A percentile compares a stretch with the other conserved stretches of the same genome.
Evolutionary conservation across 2,888 invertebrate genomes (phyloP).

Genomic region (Leptarthrus brevirostris): DNA sequence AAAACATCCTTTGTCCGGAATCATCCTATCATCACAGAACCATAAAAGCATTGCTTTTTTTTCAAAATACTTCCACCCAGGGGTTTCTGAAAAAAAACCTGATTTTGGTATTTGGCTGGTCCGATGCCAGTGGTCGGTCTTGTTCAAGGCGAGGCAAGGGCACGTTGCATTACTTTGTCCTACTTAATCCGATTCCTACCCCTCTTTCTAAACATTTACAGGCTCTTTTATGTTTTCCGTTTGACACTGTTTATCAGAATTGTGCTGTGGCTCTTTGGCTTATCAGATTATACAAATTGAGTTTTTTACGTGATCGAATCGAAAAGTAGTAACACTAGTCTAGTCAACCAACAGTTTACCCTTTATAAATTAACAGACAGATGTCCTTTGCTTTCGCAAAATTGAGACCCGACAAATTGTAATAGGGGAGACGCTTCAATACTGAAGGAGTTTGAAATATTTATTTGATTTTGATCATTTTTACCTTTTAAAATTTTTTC

Average conservation of each 20-base stretch:
- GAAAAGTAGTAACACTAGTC: slow-evolving; percentile 5
- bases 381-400: slow-evolving; percentile 27
- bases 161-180: background rate
- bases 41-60: slow-evolving; percentile 12
- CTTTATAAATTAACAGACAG: slow-evolving; percentile 14
- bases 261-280: slow-evolving; percentile 37
- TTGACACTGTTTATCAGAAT: slow-evolving; percentile 11
- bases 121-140: background rate
- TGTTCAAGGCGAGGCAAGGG: background rate
- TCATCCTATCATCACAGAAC: slow-evolving; percentile 11
- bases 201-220: background rate
- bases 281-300: slow-evolving; percentile 47
- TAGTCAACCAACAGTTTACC: background rate
- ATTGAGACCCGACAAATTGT: background rate
- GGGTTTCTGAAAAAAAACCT: background rate
- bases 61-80: background rate
- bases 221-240: background rate
- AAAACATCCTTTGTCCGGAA: slow-evolving; percentile 33
- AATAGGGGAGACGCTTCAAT: too few relatives aligned
- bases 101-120: background rate
- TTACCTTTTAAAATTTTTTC: too few relatives aligned
- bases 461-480: too few relatives aligned
- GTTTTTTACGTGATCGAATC: slow-evolving; percentile 10
- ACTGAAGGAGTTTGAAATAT: too few relatives aligned
- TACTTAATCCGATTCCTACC: slow-evolving; percentile 14